Base-by-base conservation (phyloP, 2,888 invertebrate genomes). In the Axea sp. region DNA sequence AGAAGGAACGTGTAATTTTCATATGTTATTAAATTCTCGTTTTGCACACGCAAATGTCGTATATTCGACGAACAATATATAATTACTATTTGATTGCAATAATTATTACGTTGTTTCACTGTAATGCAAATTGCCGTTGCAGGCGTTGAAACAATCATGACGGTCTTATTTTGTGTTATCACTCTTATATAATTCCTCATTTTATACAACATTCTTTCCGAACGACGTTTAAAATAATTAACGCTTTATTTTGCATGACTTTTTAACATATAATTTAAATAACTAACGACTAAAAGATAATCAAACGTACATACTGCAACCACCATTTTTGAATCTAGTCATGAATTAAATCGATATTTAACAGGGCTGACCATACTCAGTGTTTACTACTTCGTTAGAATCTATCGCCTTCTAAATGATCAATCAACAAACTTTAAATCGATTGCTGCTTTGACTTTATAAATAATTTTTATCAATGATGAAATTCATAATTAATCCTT, bases 281-380 rank as follows among this genome's bases (percentile, higher is more conserved):
- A n/a, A n/a, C n/a, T n/a, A n/a, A n/a, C n/a, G n/a, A n/a, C n/a
- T n/a, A n/a, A n/a, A n/a, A n/a, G n/a, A n/a, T n/a, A n/a, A n/a
- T n/a, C n/a, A n/a, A n/a, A n/a, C n/a, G n/a, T n/a, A n/a, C n/a
- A n/a, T n/a, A n/a, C n/a, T n/a, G n/a, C n/a, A n/a, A n/a, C n/a
- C n/a, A n/a, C n/a, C n/a, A n/a, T n/a, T n/a, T 41, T 51, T 49
- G 28, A 30, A 15, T 12, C 11, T 17, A 39, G 3, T 14, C 19
- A 31, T 19, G 22, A 30, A 30, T 41, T 43, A 31, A 65, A 22
- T 57, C 31, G 45, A 35, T 37, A 22, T 45, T 60, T 14, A 26
- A 49, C 75, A 64, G 73, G 80, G 75, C 79, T 80, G 80, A 80
- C 77, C 62, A 11, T 55, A 79, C 71, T 59, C 60, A 75, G 17